Evolutionary conservation across 2,888 invertebrate species (phyloP).

Genomic region (Eristalinus aeneus): DNA sequence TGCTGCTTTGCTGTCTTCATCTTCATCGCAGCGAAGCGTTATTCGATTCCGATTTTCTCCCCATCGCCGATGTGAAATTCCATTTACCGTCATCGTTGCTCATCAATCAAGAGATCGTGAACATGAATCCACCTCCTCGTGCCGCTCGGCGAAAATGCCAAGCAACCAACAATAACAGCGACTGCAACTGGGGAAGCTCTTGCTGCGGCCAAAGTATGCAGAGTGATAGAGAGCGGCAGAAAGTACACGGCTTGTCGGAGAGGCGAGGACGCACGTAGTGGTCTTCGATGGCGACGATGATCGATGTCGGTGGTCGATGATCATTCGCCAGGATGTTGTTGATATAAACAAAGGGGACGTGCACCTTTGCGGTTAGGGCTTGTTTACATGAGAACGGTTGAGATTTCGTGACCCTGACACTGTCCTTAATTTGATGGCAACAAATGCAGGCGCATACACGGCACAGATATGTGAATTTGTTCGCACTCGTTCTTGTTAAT

Average conservation of each 20-base stretch:
- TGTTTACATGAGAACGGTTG: background rate
- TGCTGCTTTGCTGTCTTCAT: constrained; percentile 5
- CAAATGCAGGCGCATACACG: background rate
- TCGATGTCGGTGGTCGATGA: constrained; percentile 63
- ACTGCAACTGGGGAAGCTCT: constrained; percentile 28
- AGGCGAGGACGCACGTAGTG: background rate
- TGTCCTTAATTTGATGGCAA: background rate
- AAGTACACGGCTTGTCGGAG: background rate
- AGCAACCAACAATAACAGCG: background rate
- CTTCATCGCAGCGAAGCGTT: background rate
- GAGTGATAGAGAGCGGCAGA: background rate
- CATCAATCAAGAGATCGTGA: constrained; percentile 58
- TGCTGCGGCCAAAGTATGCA: constrained; percentile 14
- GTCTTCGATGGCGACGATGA: constrained; percentile 18
- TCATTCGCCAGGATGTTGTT: constrained; percentile 35
- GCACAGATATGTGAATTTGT: background rate
- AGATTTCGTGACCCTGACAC: background rate
- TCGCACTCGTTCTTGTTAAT: background rate
- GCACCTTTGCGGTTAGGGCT: constrained; percentile 39
- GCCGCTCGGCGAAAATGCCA: background rate
- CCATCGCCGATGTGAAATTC: constrained; percentile 45
- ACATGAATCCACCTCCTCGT: background rate
- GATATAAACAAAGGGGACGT: constrained; percentile 41
- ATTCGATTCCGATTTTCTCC: constrained; percentile 30
- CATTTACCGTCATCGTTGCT: constrained; percentile 40